Evolutionary conservation across 2,797 vertebrate species (phyloP), one percentile per base, ranked within the genome.

Genomic region (Aselliscus stoliczkanus): DNA sequence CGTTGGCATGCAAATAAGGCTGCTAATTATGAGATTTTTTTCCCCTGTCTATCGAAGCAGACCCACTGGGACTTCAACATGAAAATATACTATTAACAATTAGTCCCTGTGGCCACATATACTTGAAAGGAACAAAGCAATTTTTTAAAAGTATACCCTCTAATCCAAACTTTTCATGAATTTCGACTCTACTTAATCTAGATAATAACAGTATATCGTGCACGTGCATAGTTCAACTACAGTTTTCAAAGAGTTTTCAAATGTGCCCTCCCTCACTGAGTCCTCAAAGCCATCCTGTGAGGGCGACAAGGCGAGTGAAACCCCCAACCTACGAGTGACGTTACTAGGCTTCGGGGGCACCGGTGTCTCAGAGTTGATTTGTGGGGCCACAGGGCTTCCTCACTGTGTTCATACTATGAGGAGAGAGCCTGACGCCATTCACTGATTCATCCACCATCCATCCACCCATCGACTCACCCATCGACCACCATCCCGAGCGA

Each of bases 1-100:
- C 73, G 95, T 94, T 72, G 87, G 37, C 73, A 90, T 77, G 88
- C 76, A 93, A 77, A 96, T 94, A 21, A 96, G 54, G 81, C 84
- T 81, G 42, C 76, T 93, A 85, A 81, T 95, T 81, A 85, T 23
- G 90, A 93, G 89, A 50, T 80, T 94, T 44, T 87, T 50, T 50
- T 50, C 15, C 47, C 81, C 67, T 54, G 7, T 56, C 90, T 88
- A 42, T 37, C 79, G 88, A 50, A 58, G 39, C 37, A 60, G 81
- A 58, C 84, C 84, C 72, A 84, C 92, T 47, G 72, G 90, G 95
- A 44, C 69, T 44, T 44, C 0, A 15, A 37, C 64, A 23, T 90
- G 88, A 85, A 94, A 88, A 90, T 60, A 73, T 37, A 21, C 54
- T 42, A 44, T 85, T 77, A 96, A 80, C 90, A 84, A 65, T 83